Evolutionary conservation across 2,113 vertebrate species (phyloP).

Genomic region (Potamarius usumacintae): DNA sequence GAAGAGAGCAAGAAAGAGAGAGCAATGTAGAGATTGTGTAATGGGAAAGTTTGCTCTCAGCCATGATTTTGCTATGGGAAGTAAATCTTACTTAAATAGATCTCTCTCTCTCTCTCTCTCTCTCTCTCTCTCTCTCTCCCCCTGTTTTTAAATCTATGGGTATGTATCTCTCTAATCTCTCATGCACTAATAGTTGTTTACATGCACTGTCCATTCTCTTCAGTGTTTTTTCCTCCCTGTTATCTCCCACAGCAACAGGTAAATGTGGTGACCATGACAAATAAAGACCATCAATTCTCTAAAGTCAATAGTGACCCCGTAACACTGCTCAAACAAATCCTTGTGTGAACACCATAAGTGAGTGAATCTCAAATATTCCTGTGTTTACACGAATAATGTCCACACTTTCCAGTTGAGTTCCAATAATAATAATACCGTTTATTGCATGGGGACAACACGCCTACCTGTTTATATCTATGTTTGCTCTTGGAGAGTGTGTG

Average conservation of each 20-base stretch:
- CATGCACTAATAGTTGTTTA: neutral
- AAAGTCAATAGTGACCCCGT: slow-evolving; percentile 60
- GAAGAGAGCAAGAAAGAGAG: slow-evolving; percentile 47
- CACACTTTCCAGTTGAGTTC: neutral
- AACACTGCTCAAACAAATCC: slow-evolving; percentile 36
- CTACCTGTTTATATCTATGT: slow-evolving; percentile 2
- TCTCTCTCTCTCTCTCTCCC: neutral
- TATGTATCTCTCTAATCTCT: slow-evolving; percentile 4
- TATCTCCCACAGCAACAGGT: slow-evolving; percentile 35
- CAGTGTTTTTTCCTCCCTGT: slow-evolving; percentile 4
- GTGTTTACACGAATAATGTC: slow-evolving; percentile 50
- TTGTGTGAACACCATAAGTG: slow-evolving; percentile 21
- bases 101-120: neutral
- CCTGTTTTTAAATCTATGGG: neutral
- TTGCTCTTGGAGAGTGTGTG: slow-evolving; percentile 16
- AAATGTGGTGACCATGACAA: slow-evolving; percentile 23
- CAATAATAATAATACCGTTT: slow-evolving; percentile 26
- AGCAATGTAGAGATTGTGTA: neutral
- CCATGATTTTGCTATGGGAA: slow-evolving; percentile 1
- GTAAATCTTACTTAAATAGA: neutral
- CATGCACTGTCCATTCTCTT: slow-evolving; percentile 6
- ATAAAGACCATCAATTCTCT: slow-evolving; percentile 45
- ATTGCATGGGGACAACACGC: neutral
- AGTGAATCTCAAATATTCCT: slow-evolving; percentile 42
- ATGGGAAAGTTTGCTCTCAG: slow-evolving; percentile 33